Evolutionary conservation across 1,140 invertebrate species (phyloP).

Genomic region (Solen grandis): DNA sequence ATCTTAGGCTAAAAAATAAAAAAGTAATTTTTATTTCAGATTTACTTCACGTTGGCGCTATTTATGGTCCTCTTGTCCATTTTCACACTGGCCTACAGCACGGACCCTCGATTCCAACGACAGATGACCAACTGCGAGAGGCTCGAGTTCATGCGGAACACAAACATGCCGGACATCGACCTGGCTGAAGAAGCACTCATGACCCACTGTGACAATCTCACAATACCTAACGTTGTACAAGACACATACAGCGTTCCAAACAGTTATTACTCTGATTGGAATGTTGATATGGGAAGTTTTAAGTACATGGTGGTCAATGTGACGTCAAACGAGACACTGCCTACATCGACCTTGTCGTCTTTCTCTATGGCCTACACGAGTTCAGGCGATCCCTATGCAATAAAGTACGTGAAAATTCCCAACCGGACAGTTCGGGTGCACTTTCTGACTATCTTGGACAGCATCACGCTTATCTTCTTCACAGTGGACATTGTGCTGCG

Average conservation of each 20-base stretch:
- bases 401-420: constrained; percentile 3
- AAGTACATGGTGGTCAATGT: not conserved
- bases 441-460: not conserved
- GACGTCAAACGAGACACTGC: not conserved
- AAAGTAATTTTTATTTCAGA: too few species aligned
- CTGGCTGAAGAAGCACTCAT: not conserved
- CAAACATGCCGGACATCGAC: constrained; percentile 30
- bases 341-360: too few species aligned
- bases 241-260: not conserved
- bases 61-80: constrained; percentile 36
- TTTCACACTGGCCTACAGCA: constrained; percentile 31
- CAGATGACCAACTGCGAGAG: constrained; percentile 51
- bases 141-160: constrained; percentile 27
- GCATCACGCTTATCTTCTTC: constrained; percentile 15
- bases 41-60: constrained; percentile 21
- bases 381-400: not conserved
- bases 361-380: not conserved
- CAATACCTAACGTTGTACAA: not conserved
- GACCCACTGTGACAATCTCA: not conserved
- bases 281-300: too few species aligned
- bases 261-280: not conserved
- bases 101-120: constrained; percentile 36
- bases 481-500: constrained; percentile 28
- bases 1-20: too few species aligned
- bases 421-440: constrained; percentile 28